These are phyloP conservation scores for Tetropium fuscum DNA, from an alignment of 2,888 invertebrate genomes.

Conservation along the genomic window DNA sequence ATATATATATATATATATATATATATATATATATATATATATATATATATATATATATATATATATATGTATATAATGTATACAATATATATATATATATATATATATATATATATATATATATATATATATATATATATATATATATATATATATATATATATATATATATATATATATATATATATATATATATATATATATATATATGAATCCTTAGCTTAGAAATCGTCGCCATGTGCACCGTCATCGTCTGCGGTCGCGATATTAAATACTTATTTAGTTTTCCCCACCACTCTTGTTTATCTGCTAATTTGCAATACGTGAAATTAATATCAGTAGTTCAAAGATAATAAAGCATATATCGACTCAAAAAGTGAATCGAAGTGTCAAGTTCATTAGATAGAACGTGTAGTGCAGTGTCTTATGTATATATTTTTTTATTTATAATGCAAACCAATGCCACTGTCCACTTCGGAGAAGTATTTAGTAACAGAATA, in stretches of 20 bases:
- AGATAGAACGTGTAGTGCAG: neutral
- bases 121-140: too few species aligned
- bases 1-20: too few species aligned
- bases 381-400: neutral
- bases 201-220: too few species aligned
- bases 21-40: too few species aligned
- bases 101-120: too few species aligned
- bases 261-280: constrained; percentile 12
- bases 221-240: too few species aligned
- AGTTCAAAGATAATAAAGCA: constrained; percentile 11
- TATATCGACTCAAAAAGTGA: neutral
- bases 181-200: too few species aligned
- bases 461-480: constrained; percentile 10
- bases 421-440: neutral
- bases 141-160: too few species aligned
- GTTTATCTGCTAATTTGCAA: constrained; percentile 14
- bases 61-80: too few species aligned
- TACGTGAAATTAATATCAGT: constrained; percentile 23
- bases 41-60: too few species aligned
- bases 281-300: constrained; percentile 18
- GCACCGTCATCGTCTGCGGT: neutral
- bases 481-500: constrained; percentile 14
- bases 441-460: constrained; percentile 19
- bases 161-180: too few species aligned
- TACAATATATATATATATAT: too few species aligned